phyloP scores from a whole-genome alignment of 1,140 invertebrate genomes.

The Theocolax elegans region DNA sequence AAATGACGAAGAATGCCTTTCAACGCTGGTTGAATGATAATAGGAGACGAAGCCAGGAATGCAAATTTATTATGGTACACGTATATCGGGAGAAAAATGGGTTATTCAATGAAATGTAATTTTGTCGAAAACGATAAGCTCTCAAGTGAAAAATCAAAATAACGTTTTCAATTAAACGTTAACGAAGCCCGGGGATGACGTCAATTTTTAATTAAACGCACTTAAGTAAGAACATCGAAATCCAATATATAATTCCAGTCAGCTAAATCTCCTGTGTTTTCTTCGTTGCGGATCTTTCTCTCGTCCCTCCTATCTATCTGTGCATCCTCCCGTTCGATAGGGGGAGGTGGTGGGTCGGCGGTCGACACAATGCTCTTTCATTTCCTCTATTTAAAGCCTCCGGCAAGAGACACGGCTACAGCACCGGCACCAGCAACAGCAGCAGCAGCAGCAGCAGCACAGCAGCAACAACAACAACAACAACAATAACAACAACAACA shows the following conservation, averaged over 20 bases:
- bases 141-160: too few species aligned
- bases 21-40: too few species aligned
- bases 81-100: too few species aligned
- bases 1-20: too few species aligned
- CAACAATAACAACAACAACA: constrained; percentile 41
- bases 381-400: constrained; percentile 48
- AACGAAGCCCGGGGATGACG: not conserved
- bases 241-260: constrained; percentile 31
- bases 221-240: constrained; percentile 15
- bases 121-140: too few species aligned
- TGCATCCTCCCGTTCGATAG: constrained; percentile 19
- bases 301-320: constrained; percentile 20
- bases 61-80: too few species aligned
- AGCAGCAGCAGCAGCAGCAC: constrained; percentile 44
- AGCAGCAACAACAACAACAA: constrained; percentile 31
- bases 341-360: constrained; percentile 24
- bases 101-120: too few species aligned
- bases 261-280: constrained; percentile 23
- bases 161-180: constrained; percentile 24
- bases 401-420: constrained; percentile 39
- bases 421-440: constrained; percentile 25
- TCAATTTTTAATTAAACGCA: constrained; percentile 31
- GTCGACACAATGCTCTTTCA: constrained; percentile 52
- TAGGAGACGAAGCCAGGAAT: too few species aligned
- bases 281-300: not conserved